phyloP scores from a whole-genome alignment of 2,797 vertebrate genomes.

The Diceros bicornis region DNA sequence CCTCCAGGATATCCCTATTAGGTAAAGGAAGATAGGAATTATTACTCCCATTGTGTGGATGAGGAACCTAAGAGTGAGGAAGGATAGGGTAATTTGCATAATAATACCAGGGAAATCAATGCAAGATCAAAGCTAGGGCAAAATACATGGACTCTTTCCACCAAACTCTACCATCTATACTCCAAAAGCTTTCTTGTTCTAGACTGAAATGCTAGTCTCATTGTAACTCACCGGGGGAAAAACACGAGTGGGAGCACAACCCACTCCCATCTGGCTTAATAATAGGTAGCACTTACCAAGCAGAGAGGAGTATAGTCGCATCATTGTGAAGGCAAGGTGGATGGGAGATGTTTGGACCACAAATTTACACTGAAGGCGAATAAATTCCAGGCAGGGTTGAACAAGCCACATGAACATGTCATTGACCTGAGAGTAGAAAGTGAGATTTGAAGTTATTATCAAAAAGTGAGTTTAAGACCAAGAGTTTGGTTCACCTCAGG shows the following conservation, averaged over 20 bases:
- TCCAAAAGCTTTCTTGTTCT: background rate
- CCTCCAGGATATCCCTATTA: background rate
- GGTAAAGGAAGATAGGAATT: background rate
- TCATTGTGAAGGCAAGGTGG: constrained; percentile 94
- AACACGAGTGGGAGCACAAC: fast-evolving
- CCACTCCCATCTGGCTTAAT: background rate
- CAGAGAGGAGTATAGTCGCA: constrained; percentile 94
- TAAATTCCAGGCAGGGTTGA: constrained; percentile 95
- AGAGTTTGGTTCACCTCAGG: background rate
- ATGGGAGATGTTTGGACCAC: constrained; percentile 93
- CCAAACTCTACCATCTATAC: background rate
- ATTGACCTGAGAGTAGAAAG: constrained; percentile 90
- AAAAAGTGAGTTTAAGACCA: background rate
- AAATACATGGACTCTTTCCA: background rate
- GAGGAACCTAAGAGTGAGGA: background rate
- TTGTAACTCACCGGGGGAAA: background rate
- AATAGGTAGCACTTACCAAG: constrained; percentile 90
- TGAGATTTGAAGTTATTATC: background rate
- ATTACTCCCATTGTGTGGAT: background rate
- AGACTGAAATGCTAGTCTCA: background rate
- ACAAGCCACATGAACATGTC: constrained; percentile 96
- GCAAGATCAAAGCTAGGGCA: background rate
- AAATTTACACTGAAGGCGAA: constrained; percentile 91
- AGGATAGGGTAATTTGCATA: background rate
- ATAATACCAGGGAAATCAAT: background rate